Evolutionary conservation across 2,113 vertebrate genomes (phyloP), one percentile per base, ranked within the genome.

Genomic region (Esox niger): DNA sequence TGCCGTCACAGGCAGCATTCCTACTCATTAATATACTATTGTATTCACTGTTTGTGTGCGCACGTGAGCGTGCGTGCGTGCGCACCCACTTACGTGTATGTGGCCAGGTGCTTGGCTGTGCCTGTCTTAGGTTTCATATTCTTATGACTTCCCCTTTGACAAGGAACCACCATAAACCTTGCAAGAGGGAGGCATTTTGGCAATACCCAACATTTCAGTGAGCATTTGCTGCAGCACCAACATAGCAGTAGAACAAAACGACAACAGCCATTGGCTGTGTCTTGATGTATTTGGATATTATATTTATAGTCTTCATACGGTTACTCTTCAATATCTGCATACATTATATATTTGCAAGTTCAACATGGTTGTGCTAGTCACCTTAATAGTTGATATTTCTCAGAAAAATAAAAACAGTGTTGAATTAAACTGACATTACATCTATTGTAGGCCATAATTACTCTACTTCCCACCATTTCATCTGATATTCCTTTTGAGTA

Each of bases 51-150:
- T n/a, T n/a, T n/a, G n/a, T n/a, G n/a, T n/a, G n/a, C n/a, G n/a
- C n/a, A n/a, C n/a, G n/a, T n/a, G n/a, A n/a, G n/a, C n/a, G n/a
- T n/a, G n/a, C n/a, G n/a, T n/a, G n/a, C n/a, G n/a, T n/a, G n/a
- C n/a, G n/a, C n/a, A n/a, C n/a, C n/a, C n/a, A n/a, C n/a, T n/a
- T n/a, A n/a, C n/a, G n/a, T n/a, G n/a, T n/a, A n/a, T n/a, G n/a
- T n/a, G n/a, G n/a, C n/a, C n/a, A n/a, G n/a, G n/a, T n/a, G n/a
- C n/a, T n/a, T n/a, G n/a, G n/a, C n/a, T n/a, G n/a, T n/a, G n/a
- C n/a, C n/a, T 89, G 75, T 85, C 82, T 88, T 88, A 86, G 73
- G 77, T 85, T 87, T 91, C 83, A 89, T 87, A 90, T 91, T 79
- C 83, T 85, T 79, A 15, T 66, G 57, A 68, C 70, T 30, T 66